Percentiles rank a stretch among this genome's conserved stretches.
phyloP scores from a whole-genome alignment of 64 coral and sea anemone genomes.

The Montipora cactus region DNA sequence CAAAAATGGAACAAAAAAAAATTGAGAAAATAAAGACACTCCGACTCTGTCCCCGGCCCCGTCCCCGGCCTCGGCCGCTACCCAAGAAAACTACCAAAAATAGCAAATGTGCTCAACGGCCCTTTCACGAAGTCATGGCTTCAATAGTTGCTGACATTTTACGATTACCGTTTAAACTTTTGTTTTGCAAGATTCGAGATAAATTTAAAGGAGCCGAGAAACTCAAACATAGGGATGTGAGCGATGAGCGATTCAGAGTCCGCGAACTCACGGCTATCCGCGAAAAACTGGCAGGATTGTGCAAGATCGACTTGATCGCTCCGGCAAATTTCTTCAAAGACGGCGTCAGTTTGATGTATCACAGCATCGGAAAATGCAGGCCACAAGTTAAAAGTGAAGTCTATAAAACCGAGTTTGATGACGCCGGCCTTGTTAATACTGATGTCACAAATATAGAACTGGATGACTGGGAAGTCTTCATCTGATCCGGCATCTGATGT shows the following conservation, averaged over 20 bases:
- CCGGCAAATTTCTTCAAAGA: conserved; percentile 74
- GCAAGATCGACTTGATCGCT: conserved; percentile 55
- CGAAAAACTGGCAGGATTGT: conserved; percentile 78
- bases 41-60: too few species aligned
- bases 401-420: conserved; percentile 16
- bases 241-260: conserved; percentile 61
- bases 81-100: too few species aligned
- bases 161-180: conserved; percentile 56
- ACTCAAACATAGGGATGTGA: conserved; percentile 78
- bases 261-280: conserved; percentile 74
- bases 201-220: conserved; percentile 19
- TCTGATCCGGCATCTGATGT: conserved; percentile 17
- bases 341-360: conserved; percentile 64
- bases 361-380: conserved; percentile 36
- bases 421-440: conserved; percentile 26
- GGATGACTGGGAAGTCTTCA: conserved; percentile 71
- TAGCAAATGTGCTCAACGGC: not conserved
- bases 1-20: too few species aligned
- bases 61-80: too few species aligned
- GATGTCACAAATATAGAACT: conserved; percentile 16
- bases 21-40: too few species aligned
- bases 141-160: conserved; percentile 51
- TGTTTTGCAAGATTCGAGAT: conserved; percentile 76
- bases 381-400: not conserved
- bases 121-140: not conserved